A percentile compares a stretch with the other conserved stretches of the same genome.
phyloP scores from a whole-genome alignment of 2,888 invertebrate genomes.

The Drosophila diplacantha region DNA sequence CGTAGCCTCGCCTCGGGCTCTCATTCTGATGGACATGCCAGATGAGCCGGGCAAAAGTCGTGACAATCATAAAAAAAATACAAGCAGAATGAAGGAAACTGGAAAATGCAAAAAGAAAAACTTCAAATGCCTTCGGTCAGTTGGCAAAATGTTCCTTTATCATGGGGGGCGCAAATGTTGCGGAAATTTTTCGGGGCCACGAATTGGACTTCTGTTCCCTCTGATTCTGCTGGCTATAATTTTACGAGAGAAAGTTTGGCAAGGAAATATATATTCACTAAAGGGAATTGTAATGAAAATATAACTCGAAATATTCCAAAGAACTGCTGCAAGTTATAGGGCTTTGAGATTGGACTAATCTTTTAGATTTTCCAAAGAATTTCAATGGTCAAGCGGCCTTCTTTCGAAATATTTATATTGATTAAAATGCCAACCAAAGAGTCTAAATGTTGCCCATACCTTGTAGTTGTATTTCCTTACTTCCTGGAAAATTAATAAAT shows the following conservation, averaged over 20 bases:
- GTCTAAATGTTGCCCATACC: background rate
- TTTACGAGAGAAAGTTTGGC: constrained; percentile 1
- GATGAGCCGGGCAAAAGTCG: constrained; percentile 52
- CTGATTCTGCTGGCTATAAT: constrained; percentile 5
- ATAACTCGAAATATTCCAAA: background rate
- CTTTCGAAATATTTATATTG: background rate
- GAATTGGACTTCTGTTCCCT: constrained; percentile 6
- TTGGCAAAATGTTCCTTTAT: constrained; percentile 34
- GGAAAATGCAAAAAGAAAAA: constrained; percentile 45
- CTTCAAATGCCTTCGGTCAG: constrained; percentile 65
- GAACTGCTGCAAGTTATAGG: background rate
- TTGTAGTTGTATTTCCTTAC: background rate
- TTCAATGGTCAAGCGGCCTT: too few relatives aligned
- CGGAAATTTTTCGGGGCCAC: constrained; percentile 42
- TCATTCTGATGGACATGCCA: constrained; percentile 37
- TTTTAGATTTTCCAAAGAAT: background rate
- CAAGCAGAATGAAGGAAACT: constrained; percentile 10
- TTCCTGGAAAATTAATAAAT: constrained; percentile 3
- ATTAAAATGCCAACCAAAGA: background rate
- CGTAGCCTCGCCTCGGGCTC: constrained; percentile 30
- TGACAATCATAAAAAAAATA: constrained; percentile 45
- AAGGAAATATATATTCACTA: background rate
- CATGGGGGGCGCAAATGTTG: constrained; percentile 51
- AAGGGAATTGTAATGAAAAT: constrained; percentile 2
- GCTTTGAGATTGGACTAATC: background rate